Evolutionary conservation across 2,888 invertebrate species (phyloP).

Genomic region (Atrina japonica): DNA sequence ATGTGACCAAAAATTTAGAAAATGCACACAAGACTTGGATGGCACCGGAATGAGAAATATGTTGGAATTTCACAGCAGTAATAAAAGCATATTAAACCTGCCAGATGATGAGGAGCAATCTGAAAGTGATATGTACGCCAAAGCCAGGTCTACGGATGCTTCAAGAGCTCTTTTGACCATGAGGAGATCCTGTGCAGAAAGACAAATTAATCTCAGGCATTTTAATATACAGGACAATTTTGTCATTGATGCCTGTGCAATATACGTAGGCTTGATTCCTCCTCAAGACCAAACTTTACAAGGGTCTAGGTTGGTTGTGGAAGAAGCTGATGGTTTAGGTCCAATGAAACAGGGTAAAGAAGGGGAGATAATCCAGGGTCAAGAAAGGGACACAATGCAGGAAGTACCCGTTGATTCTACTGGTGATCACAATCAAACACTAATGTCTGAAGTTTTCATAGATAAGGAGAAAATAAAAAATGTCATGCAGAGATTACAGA

Average conservation of each 20-base stretch:
- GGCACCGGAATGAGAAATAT: too few relatives aligned
- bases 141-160: constrained; percentile 25
- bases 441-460: too few relatives aligned
- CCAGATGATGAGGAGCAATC: constrained; percentile 20
- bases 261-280: constrained; percentile 14
- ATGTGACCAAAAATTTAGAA: too few relatives aligned
- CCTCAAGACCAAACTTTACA: too few relatives aligned
- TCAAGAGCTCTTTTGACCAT: constrained; percentile 60
- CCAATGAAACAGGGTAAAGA: too few relatives aligned
- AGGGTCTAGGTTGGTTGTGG: too few relatives aligned
- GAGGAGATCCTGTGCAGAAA: constrained; percentile 45
- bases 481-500: constrained; percentile 38
- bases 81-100: not conserved
- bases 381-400: too few relatives aligned
- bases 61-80: not conserved
- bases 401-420: too few relatives aligned
- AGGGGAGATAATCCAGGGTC: not conserved
- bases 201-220: constrained; percentile 51
- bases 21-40: too few relatives aligned
- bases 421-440: too few relatives aligned
- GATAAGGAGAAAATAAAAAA: constrained; percentile 4
- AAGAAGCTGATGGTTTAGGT: too few relatives aligned
- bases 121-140: constrained; percentile 6
- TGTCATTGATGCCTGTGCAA: constrained; percentile 60
- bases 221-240: constrained; percentile 68